These are phyloP conservation scores for Ptilorrhoa leucosticta DNA, from an alignment of 2,113 vertebrate genomes.

Conservation along the genomic window DNA sequence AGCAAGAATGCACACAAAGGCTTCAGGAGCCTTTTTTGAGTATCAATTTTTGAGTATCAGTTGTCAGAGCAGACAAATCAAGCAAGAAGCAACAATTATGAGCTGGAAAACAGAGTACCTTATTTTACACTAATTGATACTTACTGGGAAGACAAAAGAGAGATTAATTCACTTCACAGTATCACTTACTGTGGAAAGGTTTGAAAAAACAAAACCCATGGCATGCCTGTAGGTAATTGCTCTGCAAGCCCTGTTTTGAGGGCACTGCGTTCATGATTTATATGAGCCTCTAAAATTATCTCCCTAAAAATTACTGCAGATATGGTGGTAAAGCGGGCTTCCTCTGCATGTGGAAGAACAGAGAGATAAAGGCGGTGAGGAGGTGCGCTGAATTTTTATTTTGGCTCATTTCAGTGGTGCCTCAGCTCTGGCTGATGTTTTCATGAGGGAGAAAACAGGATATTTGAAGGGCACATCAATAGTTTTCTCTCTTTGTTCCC, in stretches of 20 bases:
- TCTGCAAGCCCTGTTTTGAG: conserved; percentile 1
- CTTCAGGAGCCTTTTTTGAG: conserved; percentile 1
- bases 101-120: not conserved
- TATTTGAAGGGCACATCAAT: not conserved
- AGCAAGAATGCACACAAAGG: not conserved
- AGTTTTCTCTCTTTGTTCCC: not conserved
- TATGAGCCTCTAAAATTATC: conserved; percentile 7
- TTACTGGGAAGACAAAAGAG: not conserved
- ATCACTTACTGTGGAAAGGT: not conserved
- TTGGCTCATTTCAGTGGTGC: not conserved
- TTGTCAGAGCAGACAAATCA: not conserved
- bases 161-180: conserved; percentile 14
- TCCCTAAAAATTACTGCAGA: not conserved
- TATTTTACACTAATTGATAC: conserved; percentile 25
- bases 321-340: not conserved
- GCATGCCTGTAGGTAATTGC: not conserved
- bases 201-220: not conserved
- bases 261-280: not conserved
- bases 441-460: not conserved
- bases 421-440: not conserved
- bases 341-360: not conserved
- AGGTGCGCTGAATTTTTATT: not conserved
- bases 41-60: conserved; percentile 10
- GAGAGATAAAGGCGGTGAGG: not conserved
- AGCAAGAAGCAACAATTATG: conserved; percentile 6